Percentiles rank a stretch among this genome's conserved stretches.
Conservation (phyloP, 2,113 vertebrate species). For the Antigone vipio region DNA sequence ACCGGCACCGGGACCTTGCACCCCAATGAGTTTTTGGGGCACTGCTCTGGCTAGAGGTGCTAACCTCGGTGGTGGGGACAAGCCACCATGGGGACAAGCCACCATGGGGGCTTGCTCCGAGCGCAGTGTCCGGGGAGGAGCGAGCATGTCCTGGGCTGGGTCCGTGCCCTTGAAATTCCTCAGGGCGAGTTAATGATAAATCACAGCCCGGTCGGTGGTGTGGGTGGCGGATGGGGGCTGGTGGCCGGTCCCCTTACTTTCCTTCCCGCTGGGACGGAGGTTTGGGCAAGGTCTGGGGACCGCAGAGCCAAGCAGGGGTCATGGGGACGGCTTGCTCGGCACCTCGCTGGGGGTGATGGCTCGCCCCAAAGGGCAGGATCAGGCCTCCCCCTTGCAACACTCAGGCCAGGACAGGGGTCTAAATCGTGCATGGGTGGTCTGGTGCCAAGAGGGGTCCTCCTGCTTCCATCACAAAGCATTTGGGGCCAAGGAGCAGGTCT, state of each 20-base stretch:
- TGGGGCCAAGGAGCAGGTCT: accelerated
- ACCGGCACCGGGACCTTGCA: neutral
- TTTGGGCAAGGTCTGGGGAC: neutral
- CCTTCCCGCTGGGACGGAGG: neutral
- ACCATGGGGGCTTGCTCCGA: accelerated
- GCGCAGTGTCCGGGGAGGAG: neutral
- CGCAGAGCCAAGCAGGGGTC: neutral
- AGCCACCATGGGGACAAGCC: neutral
- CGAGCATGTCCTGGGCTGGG: neutral
- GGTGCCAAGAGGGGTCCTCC: neutral
- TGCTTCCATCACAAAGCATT: accelerated
- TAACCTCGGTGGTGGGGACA: neutral
- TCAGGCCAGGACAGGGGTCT: neutral
- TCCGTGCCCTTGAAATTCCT: neutral
- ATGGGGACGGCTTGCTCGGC: neutral
- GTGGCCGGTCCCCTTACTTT: accelerated
- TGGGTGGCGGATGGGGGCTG: neutral
- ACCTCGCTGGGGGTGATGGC: neutral
- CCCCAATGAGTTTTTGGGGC: neutral
- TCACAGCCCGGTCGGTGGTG: accelerated
- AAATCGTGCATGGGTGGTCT: accelerated
- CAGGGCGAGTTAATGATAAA: conserved; percentile 44
- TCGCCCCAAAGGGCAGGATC: neutral
- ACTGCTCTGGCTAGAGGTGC: accelerated
- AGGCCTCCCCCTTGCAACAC: too few relatives aligned